Evolutionary conservation across 2,888 invertebrate species (phyloP).

Genomic region (Sialis lutaria): DNA sequence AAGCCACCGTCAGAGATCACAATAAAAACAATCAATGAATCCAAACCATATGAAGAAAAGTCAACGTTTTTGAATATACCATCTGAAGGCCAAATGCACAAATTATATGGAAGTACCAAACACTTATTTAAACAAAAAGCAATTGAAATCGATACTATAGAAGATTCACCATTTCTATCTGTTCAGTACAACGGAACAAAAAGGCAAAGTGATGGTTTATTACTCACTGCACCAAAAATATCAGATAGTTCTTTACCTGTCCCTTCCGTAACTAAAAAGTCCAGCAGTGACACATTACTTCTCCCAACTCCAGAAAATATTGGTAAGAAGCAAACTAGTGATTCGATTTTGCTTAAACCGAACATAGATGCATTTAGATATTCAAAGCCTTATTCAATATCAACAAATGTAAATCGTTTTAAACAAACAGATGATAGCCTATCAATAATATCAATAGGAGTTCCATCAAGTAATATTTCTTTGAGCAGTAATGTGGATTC

Average conservation of each 20-base stretch:
- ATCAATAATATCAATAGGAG: neutral
- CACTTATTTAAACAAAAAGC: constrained; percentile 38
- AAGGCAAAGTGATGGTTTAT: constrained; percentile 4
- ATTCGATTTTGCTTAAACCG: neutral
- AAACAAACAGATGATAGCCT: neutral
- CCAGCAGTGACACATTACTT: constrained; percentile 2
- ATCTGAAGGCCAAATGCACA: constrained; percentile 21
- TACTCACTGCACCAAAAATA: constrained; percentile 2
- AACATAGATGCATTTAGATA: neutral
- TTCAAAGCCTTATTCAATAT: neutral
- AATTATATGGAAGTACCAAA: constrained; percentile 31
- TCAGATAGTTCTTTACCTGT: neutral
- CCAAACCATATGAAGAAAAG: constrained; percentile 8
- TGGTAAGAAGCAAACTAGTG: neutral
- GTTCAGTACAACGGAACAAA: constrained; percentile 4
- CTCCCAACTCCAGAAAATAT: neutral
- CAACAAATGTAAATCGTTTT: neutral
- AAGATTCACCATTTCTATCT: constrained; percentile 29
- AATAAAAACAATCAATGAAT: constrained; percentile 8
- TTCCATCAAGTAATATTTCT: neutral
- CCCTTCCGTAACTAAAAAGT: constrained; percentile 3
- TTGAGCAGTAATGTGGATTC: neutral
- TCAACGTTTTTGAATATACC: constrained; percentile 16
- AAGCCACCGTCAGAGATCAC: constrained; percentile 15
- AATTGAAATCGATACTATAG: constrained; percentile 32